A percentile compares a stretch with the other conserved stretches of the same genome.
Conservation (phyloP, 2,797 vertebrate species). For the Pangasius djambal region DNA sequence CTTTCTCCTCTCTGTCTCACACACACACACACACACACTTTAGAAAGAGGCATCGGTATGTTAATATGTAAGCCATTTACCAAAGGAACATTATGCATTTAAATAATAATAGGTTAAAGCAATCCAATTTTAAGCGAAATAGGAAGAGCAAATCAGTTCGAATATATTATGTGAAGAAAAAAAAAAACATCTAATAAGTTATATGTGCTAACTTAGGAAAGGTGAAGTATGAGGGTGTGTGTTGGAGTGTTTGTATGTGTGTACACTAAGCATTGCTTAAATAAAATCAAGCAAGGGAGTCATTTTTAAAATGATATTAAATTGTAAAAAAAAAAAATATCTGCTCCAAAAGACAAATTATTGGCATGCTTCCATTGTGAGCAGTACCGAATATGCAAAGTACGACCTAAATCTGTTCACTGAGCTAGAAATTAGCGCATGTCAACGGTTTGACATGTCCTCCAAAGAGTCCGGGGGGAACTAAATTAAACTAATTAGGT, state of each 20-base stretch:
- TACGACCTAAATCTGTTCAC: not conserved
- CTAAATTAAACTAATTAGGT: constrained; percentile 7
- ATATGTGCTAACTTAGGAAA: constrained; percentile 50
- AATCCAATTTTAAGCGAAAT: constrained; percentile 59
- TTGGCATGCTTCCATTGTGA: constrained; percentile 54
- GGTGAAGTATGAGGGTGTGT: not conserved
- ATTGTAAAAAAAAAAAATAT: constrained; percentile 59
- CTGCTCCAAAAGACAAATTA: constrained; percentile 63
- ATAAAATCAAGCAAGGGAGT: constrained; percentile 59
- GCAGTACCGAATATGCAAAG: not conserved
- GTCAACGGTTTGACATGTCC: constrained; percentile 15
- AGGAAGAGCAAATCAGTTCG: not conserved
- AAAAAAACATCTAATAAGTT: constrained; percentile 2
- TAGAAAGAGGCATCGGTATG: constrained; percentile 53
- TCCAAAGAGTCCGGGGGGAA: not conserved
- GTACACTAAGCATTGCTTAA: constrained; percentile 47
- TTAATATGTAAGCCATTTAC: constrained; percentile 64
- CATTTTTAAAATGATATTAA: constrained; percentile 57
- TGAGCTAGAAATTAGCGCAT: constrained; percentile 4
- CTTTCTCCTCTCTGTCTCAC: not conserved
- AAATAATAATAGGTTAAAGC: constrained; percentile 68
- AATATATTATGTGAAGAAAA: not conserved
- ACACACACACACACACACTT: constrained; percentile 14
- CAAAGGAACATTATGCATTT: constrained; percentile 64
- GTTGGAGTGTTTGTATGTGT: constrained; percentile 2